Conservation (phyloP, 2,113 vertebrate species). For the Symphodus melops region DNA sequence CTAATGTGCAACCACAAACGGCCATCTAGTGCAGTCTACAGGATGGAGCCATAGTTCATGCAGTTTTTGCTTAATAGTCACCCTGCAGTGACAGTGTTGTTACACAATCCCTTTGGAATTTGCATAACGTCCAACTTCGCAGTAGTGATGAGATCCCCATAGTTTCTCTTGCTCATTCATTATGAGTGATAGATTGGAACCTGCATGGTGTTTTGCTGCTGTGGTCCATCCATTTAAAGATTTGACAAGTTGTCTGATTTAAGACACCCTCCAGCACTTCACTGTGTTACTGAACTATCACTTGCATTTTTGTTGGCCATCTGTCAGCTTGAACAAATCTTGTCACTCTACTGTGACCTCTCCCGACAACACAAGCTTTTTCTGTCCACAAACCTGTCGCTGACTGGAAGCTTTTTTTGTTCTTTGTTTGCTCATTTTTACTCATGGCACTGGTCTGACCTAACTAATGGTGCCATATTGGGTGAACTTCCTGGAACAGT, state of each 20-base stretch:
- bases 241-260: conserved; percentile 57
- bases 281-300: conserved; percentile 28
- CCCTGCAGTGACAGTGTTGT: conserved; percentile 18
- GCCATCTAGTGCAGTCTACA: neutral
- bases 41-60: conserved; percentile 1
- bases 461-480: conserved; percentile 24
- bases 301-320: conserved; percentile 32
- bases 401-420: conserved; percentile 9
- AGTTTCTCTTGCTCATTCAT: conserved; percentile 22
- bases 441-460: conserved; percentile 23
- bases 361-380: conserved; percentile 19
- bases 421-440: conserved; percentile 18
- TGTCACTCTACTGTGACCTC: conserved; percentile 52
- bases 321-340: conserved; percentile 66
- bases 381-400: conserved; percentile 36
- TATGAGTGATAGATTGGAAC: conserved; percentile 48
- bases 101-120: conserved; percentile 43
- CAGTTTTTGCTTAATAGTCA: conserved; percentile 43
- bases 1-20: conserved; percentile 8
- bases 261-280: conserved; percentile 44
- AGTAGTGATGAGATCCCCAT: conserved; percentile 27
- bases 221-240: conserved; percentile 49
- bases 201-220: conserved; percentile 31
- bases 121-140: conserved; percentile 9
- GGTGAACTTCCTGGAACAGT: conserved; percentile 29